Evolutionary conservation across 2,888 invertebrate species (phyloP).

Genomic region (Pycnomerus fuliginosus): DNA sequence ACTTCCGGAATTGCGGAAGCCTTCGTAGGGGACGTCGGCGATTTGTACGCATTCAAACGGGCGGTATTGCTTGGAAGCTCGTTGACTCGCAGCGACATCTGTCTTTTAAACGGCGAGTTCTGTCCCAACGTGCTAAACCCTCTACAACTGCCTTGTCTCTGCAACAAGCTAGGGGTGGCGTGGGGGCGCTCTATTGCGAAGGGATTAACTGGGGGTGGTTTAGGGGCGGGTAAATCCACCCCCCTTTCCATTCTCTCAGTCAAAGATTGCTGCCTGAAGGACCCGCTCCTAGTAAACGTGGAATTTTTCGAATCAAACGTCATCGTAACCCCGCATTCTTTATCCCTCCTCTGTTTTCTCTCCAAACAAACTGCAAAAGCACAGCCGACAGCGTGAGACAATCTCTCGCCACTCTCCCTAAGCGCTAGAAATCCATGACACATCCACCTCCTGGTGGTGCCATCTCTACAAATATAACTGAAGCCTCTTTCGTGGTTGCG

Average conservation of each 20-base stretch:
- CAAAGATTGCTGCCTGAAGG: constrained; percentile 82
- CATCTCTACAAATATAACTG: constrained; percentile 98
- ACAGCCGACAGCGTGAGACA: constrained; percentile 99
- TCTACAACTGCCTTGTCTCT: constrained; percentile 93
- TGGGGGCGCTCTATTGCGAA: constrained; percentile 95
- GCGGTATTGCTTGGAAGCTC: constrained; percentile 95
- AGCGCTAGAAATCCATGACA: constrained; percentile 98
- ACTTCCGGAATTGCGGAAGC: constrained; percentile 58
- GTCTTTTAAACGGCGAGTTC: constrained; percentile 92
- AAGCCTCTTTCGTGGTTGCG: constrained; percentile 96
- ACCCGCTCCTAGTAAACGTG: constrained; percentile 87
- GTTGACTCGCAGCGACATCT: constrained; percentile 90
- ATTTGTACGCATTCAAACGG: constrained; percentile 59
- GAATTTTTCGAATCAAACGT: constrained; percentile 87
- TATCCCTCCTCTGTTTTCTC: constrained; percentile 95
- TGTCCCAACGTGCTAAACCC: constrained; percentile 77
- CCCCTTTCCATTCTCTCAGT: constrained; percentile 64
- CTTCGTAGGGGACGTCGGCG: constrained; percentile 38
- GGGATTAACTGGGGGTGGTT: constrained; percentile 75
- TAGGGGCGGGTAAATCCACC: constrained; percentile 41
- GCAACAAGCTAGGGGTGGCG: constrained; percentile 90
- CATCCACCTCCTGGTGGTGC: constrained; percentile 99
- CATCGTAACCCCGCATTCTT: constrained; percentile 93
- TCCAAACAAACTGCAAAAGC: constrained; percentile 98
- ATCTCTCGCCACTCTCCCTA: constrained; percentile 93